Percentiles rank a stretch among this genome's conserved stretches.
phyloP scores from a whole-genome alignment of 1,140 invertebrate species.

The Batillaria attramentaria region DNA sequence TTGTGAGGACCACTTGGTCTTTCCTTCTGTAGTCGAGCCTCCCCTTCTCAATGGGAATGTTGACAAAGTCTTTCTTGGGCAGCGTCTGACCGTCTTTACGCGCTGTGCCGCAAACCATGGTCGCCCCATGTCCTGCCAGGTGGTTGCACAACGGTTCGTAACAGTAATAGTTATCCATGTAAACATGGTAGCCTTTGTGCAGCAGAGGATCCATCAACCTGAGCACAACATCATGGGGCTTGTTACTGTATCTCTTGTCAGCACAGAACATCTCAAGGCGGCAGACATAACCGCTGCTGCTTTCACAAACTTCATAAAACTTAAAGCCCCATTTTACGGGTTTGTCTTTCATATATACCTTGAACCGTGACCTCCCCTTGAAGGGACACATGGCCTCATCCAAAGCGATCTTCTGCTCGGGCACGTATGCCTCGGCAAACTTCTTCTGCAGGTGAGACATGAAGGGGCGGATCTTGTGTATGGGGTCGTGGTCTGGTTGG shows the following conservation, averaged over 20 bases:
- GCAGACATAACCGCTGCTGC: constrained; percentile 16
- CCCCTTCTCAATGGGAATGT: background rate
- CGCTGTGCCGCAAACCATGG: constrained; percentile 27
- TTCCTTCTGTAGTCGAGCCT: constrained; percentile 1
- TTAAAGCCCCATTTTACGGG: constrained; percentile 47
- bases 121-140: background rate
- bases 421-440: constrained; percentile 23
- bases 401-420: constrained; percentile 32
- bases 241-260: constrained; percentile 18
- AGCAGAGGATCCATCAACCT: constrained; percentile 3
- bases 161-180: constrained; percentile 33
- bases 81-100: constrained; percentile 16
- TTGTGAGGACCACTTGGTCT: background rate
- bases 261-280: constrained; percentile 25
- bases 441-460: constrained; percentile 3
- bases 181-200: constrained; percentile 3
- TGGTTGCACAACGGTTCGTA: background rate
- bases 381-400: constrained; percentile 44
- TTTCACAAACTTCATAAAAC: constrained; percentile 31
- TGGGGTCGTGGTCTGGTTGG: constrained; percentile 3
- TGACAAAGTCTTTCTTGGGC: background rate
- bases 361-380: constrained; percentile 32
- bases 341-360: constrained; percentile 46
- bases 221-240: constrained; percentile 19
- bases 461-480: constrained; percentile 21